A percentile compares a stretch with the other conserved stretches of the same genome.
Evolutionary conservation across 2,797 vertebrate species (phyloP).

Genomic region (Nyctibius grandis): DNA sequence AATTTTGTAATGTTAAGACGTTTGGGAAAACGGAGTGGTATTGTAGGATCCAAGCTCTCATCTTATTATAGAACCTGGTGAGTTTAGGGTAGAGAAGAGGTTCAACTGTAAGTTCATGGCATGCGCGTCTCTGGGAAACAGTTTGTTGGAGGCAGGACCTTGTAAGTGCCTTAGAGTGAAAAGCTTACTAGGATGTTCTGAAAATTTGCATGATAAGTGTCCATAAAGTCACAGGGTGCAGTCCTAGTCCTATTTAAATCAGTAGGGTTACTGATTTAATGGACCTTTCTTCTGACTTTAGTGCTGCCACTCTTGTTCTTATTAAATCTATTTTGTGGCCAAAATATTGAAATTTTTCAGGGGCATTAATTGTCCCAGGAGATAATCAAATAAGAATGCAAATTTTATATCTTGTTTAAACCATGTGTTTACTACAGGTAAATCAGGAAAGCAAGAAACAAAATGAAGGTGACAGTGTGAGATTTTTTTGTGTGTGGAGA

Average conservation of each 20-base stretch:
- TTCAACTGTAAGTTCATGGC: background rate
- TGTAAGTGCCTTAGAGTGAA: constrained; percentile 20
- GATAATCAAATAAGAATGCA: constrained; percentile 29
- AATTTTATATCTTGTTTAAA: background rate
- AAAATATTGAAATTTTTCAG: background rate
- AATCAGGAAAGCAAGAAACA: background rate
- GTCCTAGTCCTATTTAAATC: constrained; percentile 37
- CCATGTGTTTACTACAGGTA: background rate
- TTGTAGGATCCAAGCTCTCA: background rate
- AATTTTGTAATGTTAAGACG: background rate
- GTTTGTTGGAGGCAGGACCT: background rate
- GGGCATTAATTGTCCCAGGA: constrained; percentile 31
- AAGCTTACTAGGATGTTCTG: constrained; percentile 46
- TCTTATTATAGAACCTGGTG: background rate
- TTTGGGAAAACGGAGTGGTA: background rate
- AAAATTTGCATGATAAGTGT: constrained; percentile 48
- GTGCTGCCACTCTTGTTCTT: background rate
- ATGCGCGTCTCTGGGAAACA: background rate
- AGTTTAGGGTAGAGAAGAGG: background rate
- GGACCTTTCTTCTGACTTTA: constrained; percentile 35
- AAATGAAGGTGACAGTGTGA: constrained; percentile 27
- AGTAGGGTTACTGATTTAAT: constrained; percentile 57
- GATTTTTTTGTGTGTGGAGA: background rate
- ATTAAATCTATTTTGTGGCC: constrained; percentile 27
- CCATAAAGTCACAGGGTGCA: constrained; percentile 12